Base-by-base conservation (phyloP, 2,797 vertebrate genomes). In the Lacerta agilis region DNA sequence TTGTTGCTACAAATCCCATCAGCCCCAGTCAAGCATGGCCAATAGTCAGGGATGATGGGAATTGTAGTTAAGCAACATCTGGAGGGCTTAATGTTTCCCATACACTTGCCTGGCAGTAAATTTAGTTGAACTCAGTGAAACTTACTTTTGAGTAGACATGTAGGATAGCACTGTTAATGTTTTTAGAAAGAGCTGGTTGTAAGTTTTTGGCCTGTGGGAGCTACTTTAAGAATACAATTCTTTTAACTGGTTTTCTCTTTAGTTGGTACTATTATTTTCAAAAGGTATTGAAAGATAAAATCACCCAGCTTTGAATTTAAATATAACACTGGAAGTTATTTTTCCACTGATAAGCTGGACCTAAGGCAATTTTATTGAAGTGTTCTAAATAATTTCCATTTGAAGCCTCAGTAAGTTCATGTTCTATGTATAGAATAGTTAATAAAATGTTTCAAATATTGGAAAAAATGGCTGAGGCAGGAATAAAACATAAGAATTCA, bases 401-500 rank as follows among this genome's bases (percentile, higher is more conserved):
- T 85, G 79, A 82, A 78, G n/a, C 41, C 25, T 38, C 55, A 79
- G 49, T 75, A 89, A 86, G 55, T 45, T 81, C 25, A 49, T 83
- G 71, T n/a, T 61, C 82, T 49, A 23, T 71, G 45, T 72, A 43
- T 33, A 43, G 25, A 58, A 67, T 38, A 79, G 61, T 55, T 86
- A 86, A 90, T 84, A 75, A 84, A 17, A 33, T 77, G 9, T 86
- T 86, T 25, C 43, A 86, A 83, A 91, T 83, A 86, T 45, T 84
- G 43, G 71, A 18, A 36, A 71, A 84, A 88, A 92, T 27, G 72
- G 83, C 88, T 93, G 92, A 85, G 49, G 29, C 66, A 84, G 89
- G 71, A 80, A 90, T 81, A 94, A 92, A 88, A 88, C 20, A 88
- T 83, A 82, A 80, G 61, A 86, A 61, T 91, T 82, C 69, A 83